These are phyloP conservation scores for Panthera uncia DNA, from an alignment of 2,113 vertebrate species.

Conservation along the genomic window DNA sequence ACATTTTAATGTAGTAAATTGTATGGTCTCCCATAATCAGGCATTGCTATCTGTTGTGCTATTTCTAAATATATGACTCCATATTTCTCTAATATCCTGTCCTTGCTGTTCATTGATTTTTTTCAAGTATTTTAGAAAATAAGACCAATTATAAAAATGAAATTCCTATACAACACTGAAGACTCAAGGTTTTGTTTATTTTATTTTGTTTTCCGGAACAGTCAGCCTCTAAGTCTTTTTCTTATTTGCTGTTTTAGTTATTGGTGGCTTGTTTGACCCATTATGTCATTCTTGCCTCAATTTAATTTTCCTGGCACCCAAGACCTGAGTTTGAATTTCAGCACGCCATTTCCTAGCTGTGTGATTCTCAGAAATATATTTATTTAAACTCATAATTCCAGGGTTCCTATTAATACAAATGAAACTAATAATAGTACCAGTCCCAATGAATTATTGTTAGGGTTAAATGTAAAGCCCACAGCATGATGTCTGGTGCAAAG, in stretches of 20 bases:
- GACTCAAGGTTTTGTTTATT: not conserved
- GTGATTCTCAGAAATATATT: constrained; percentile 42
- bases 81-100: not conserved
- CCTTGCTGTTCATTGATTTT: not conserved
- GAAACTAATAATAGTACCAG: constrained; percentile 21
- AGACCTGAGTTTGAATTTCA: constrained; percentile 55
- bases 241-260: constrained; percentile 61
- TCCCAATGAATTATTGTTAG: not conserved
- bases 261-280: constrained; percentile 58
- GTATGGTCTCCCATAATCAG: not conserved
- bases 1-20: not conserved
- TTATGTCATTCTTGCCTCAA: constrained; percentile 70
- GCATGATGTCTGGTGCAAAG: not conserved
- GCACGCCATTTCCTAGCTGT: constrained; percentile 38
- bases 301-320: constrained; percentile 69
- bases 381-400: constrained; percentile 39
- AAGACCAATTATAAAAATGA: constrained; percentile 38
- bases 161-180: not conserved
- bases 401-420: not conserved
- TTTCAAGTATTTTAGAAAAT: constrained; percentile 24
- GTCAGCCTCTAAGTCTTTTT: not conserved
- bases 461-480: not conserved
- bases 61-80: not conserved
- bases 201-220: constrained; percentile 59
- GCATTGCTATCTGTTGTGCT: not conserved